Evolutionary conservation across 2,888 invertebrate species (phyloP), one percentile per base, ranked within the genome.

Genomic region (Oeneis ivallda): DNA sequence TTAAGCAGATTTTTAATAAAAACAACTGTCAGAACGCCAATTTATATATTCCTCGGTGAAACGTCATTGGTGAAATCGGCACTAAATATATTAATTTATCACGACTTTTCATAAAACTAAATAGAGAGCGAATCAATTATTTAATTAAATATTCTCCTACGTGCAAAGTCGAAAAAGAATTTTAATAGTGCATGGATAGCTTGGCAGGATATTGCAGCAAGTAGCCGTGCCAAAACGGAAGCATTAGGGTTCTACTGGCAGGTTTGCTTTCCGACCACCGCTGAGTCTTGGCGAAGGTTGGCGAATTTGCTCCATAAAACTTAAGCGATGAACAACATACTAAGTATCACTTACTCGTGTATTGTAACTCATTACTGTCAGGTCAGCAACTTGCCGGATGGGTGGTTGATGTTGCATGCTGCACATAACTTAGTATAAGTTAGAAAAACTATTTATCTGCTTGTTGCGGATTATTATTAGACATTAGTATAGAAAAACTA

Each of bases 221-320:
- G 85, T 79, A 79, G 83, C 75, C 78, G 77, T 79, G 81, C 80
- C 83, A 85, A 89, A 86, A 84, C 89, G 88, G 89, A 89, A 88
- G 87, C 89, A 90, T 90, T 90, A 89, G 82, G 87, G 89, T 84
- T 85, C 88, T 87, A 88, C 88, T 86, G 86, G 85, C 79, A 83
- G 84, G 86, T 84, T 88, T 88, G 89, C 87, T 89, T 88, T 86
- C 87, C 86, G 87, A 85, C 80, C 79, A 74, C 74, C 74, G 79
- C 79, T 79, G 84, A 86, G 85, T 86, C 88, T 89, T 85, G 86
- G 82, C 84, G 81, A 80, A 82, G 83, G 84, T 86, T 82, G 79
- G 78, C 78, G 71, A 10, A 41, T 41, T 19, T 41, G 41, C 34
- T 41, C 11, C 41, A 41, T 39, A 19, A 13, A 50, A 1, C 1